phyloP scores from a whole-genome alignment of 2,888 invertebrate species.

The Epiperipatus broadwayi region DNA sequence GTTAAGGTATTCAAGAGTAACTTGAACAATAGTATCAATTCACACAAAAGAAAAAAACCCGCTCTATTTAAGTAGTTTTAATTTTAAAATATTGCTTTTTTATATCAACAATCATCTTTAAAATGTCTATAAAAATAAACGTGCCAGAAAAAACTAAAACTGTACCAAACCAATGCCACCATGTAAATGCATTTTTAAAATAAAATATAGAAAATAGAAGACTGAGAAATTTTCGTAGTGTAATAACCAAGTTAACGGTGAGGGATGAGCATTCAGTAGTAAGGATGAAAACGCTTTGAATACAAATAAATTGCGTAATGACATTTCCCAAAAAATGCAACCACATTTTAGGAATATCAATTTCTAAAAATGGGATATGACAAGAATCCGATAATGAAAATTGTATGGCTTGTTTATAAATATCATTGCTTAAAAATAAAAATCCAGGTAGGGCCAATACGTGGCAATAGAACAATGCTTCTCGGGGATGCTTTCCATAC shows the following conservation, averaged over 20 bases:
- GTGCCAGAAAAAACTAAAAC: slow-evolving; percentile 77
- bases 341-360: slow-evolving; percentile 49
- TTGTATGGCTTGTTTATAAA: slow-evolving; percentile 24
- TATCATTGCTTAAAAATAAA: slow-evolving; percentile 28
- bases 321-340: slow-evolving; percentile 59
- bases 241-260: slow-evolving; percentile 85
- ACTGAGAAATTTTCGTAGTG: slow-evolving; percentile 82
- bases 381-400: slow-evolving; percentile 25
- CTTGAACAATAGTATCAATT: too few relatives aligned
- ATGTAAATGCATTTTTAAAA: slow-evolving; percentile 81
- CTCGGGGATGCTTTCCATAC: slow-evolving; percentile 72
- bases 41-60: too few relatives aligned
- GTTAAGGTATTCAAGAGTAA: too few relatives aligned
- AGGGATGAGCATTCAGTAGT: slow-evolving; percentile 84
- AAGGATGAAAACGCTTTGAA: slow-evolving; percentile 77
- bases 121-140: slow-evolving; percentile 59
- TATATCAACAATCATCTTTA: slow-evolving; percentile 21
- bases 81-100: too few relatives aligned
- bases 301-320: slow-evolving; percentile 78
- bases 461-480: slow-evolving; percentile 35
- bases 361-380: slow-evolving; percentile 35
- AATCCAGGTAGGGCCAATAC: slow-evolving; percentile 33
- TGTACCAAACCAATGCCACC: slow-evolving; percentile 77
- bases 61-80: too few relatives aligned
- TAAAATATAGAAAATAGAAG: slow-evolving; percentile 84